Conservation (phyloP, 2,888 invertebrate species). For the Cephonodes hylas region DNA sequence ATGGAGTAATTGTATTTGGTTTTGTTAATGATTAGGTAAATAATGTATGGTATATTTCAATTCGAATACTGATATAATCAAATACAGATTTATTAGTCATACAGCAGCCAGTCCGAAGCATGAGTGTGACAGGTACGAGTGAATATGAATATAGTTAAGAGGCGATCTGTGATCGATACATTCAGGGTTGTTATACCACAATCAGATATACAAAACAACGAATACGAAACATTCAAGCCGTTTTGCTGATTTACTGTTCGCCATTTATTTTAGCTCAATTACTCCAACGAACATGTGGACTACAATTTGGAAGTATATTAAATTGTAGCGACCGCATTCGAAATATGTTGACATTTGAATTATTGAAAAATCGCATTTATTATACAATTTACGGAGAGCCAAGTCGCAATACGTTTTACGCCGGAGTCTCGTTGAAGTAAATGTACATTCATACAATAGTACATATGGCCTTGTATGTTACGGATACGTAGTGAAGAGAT, state of each 20-base stretch:
- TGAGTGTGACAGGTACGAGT: background rate
- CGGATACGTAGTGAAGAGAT: background rate
- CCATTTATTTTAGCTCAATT: conserved; percentile 10
- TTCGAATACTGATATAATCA: background rate
- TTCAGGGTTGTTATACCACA: conserved; percentile 10
- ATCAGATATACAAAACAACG: conserved; percentile 11
- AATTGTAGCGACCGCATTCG: background rate
- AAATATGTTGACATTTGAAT: background rate
- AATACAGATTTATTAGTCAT: background rate
- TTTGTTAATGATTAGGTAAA: background rate
- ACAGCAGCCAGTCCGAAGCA: background rate
- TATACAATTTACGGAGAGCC: background rate
- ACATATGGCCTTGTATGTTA: conserved; percentile 8
- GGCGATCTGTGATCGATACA: conserved; percentile 3
- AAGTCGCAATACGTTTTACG: background rate
- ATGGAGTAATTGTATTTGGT: no score
- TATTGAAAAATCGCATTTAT: background rate
- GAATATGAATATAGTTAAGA: background rate
- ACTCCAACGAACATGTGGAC: conserved; percentile 11
- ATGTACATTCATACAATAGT: conserved; percentile 2
- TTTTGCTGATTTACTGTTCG: conserved; percentile 9
- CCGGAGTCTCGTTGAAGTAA: background rate
- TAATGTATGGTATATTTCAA: background rate
- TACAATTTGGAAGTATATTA: background rate
- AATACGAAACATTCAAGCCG: conserved; percentile 6